Conservation (phyloP, 2,113 vertebrate genomes). For the Ammospiza nelsoni region DNA sequence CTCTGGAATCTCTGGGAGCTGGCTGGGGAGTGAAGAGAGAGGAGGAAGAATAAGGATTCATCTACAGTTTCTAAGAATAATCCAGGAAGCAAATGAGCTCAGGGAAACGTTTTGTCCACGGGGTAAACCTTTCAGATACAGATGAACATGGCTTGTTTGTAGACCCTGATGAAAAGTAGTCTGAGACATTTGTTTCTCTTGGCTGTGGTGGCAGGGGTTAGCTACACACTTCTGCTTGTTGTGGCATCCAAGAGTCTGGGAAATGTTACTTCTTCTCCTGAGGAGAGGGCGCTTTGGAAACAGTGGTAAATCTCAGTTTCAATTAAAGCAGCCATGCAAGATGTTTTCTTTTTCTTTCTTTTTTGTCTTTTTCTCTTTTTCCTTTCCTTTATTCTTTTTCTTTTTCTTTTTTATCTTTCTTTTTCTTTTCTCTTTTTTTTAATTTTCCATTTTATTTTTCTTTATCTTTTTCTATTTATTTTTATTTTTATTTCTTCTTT, state of each 20-base stretch:
- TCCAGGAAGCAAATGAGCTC: neutral
- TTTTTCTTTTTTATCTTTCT: neutral
- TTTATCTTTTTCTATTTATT: fast-evolving
- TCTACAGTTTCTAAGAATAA: neutral
- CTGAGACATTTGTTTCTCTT: neutral
- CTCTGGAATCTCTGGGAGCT: neutral
- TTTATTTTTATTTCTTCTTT: fast-evolving
- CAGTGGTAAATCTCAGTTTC: neutral
- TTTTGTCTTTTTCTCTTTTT: fast-evolving
- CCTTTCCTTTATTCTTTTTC: fast-evolving
- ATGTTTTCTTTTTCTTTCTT: fast-evolving
- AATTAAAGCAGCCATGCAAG: neutral
- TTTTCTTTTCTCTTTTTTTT: too few relatives aligned
- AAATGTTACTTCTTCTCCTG: neutral
- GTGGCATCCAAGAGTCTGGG: neutral
- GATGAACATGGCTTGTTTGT: neutral
- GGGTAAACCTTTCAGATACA: neutral
- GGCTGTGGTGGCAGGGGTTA: neutral
- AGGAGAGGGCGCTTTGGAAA: neutral
- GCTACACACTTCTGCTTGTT: neutral
- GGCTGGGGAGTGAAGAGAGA: fast-evolving
- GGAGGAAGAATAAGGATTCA: neutral
- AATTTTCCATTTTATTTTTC: fast-evolving
- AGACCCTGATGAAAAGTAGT: neutral
- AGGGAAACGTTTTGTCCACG: neutral